Conservation (phyloP, 2,888 invertebrate species). For the Nymphalis urticae region DNA sequence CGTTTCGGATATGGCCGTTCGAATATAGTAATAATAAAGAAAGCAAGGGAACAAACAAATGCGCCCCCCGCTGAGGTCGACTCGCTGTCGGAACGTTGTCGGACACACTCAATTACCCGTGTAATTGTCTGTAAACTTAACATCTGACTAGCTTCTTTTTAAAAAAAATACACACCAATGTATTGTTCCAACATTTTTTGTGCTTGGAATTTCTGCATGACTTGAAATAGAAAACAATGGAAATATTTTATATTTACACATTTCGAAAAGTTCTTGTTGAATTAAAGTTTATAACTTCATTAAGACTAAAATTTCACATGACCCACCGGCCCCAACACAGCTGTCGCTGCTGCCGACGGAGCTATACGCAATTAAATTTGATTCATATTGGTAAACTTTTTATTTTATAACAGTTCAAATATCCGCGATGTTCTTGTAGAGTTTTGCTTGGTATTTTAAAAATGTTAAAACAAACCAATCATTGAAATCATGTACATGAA, state of each 20-base stretch:
- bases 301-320: conserved; percentile 48
- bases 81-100: conserved; percentile 54
- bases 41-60: conserved; percentile 52
- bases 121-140: conserved; percentile 63
- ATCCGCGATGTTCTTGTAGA: background rate
- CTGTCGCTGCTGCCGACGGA: conserved; percentile 60
- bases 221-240: too few relatives aligned
- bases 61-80: conserved; percentile 48
- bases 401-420: background rate
- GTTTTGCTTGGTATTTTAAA: background rate
- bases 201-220: too few relatives aligned
- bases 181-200: background rate
- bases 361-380: background rate
- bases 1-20: conserved; percentile 16
- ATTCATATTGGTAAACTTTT: background rate
- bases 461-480: too few relatives aligned
- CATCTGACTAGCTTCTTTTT: conserved; percentile 23
- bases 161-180: conserved; percentile 12
- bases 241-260: too few relatives aligned
- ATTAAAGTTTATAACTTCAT: background rate
- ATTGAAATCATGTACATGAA: too few relatives aligned
- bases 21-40: conserved; percentile 41
- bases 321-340: conserved; percentile 50
- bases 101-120: conserved; percentile 70
- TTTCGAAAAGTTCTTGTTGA: too few relatives aligned